Percentiles rank a stretch among this genome's conserved stretches.
phyloP scores from a whole-genome alignment of 2,113 vertebrate species.

The Grammomys surdaster region DNA sequence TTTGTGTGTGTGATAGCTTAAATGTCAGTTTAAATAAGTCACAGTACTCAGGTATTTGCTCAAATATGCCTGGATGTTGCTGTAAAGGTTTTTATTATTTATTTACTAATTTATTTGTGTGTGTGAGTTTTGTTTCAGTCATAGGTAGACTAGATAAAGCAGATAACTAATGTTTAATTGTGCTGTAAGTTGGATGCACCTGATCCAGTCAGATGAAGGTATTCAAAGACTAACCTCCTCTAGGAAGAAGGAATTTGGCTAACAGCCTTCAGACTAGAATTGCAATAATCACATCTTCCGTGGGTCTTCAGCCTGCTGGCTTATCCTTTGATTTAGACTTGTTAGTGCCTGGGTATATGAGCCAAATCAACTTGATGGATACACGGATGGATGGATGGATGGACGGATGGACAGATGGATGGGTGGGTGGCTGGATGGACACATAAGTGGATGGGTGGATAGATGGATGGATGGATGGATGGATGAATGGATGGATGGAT shows the following conservation, averaged over 20 bases:
- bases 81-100: background rate
- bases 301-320: background rate
- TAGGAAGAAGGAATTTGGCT: background rate
- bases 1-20: background rate
- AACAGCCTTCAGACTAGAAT: background rate
- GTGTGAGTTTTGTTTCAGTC: slow-evolving; percentile 1
- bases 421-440: background rate
- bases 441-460: no score
- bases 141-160: background rate
- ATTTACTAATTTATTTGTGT: background rate
- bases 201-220: slow-evolving; percentile 21
- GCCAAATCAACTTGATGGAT: background rate
- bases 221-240: background rate
- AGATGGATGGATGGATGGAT: background rate
- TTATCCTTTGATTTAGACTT: background rate
- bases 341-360: background rate
- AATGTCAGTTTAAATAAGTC: background rate
- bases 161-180: background rate
- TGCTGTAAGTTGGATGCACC: background rate
- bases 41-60: background rate
- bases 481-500: no score
- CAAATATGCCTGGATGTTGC: background rate
- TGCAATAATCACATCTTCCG: background rate
- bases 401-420: background rate
- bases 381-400: background rate